Base-by-base conservation (phyloP, 2,113 vertebrate species). In the Amia ocellicauda region DNA sequence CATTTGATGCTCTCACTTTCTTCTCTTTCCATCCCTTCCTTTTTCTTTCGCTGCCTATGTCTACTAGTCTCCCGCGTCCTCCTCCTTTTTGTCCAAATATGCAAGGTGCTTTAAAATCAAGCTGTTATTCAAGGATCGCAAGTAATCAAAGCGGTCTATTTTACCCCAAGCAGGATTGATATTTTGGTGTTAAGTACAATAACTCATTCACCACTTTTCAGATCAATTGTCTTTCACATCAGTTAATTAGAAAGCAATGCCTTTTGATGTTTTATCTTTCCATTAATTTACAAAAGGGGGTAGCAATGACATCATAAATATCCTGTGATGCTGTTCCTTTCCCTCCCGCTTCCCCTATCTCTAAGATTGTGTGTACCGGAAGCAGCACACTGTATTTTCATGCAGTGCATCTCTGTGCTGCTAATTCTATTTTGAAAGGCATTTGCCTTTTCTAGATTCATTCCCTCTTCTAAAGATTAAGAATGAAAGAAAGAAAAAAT, bases 351-450 rank as follows among this genome's bases (percentile, higher is more conserved):
- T 36, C 31, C 11, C 31, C 5, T 36, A 11, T 36, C 31, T 11
- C 11, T 36, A n/a, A n/a, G n/a, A n/a, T n/a, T n/a, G n/a, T n/a
- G n/a, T n/a, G n/a, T n/a, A n/a, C n/a, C n/a, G n/a, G n/a, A n/a
- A n/a, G n/a, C n/a, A n/a, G n/a, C n/a, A n/a, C n/a, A n/a, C n/a
- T n/a, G n/a, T n/a, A n/a, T n/a, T n/a, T n/a, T n/a, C 68, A 60
- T 57, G 24, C 60, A 47, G 57, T 58, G 51, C 58, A 28, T 57
- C 64, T 57, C 61, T 36, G 27, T 14, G 49, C 56, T 52, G 50
- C 52, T 73, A 66, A 70, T 75, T 57, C 29, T 65, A 75, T 77
- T 79, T 69, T 50, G 24, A 19, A 55, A 17, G n/a, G 24, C 63
- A 53, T 54, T 36, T 42, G n/a, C 22, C 50, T 67, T 31, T 8